Evolutionary conservation across 2,888 invertebrate species (phyloP).

Genomic region (Danaus chrysippus): DNA sequence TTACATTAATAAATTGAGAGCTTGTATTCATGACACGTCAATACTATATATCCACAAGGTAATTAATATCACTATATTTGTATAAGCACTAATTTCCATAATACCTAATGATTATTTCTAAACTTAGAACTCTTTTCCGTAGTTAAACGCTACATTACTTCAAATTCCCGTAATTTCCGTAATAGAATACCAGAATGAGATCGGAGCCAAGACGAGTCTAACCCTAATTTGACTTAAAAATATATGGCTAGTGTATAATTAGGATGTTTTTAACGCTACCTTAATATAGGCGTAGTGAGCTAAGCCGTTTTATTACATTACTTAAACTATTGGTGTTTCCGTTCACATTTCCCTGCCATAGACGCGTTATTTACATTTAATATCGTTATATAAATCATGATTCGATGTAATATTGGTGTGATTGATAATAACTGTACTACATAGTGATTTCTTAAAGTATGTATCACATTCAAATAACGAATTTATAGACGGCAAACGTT

Average conservation of each 20-base stretch:
- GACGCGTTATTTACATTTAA: background rate
- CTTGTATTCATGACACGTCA: too few species aligned
- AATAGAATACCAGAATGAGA: slow-evolving; percentile 8
- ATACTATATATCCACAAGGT: too few species aligned
- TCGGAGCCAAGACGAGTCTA: slow-evolving; percentile 5
- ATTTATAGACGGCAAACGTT: slow-evolving; percentile 28
- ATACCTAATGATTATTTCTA: background rate
- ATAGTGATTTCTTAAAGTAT: slow-evolving; percentile 2
- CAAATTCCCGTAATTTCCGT: background rate
- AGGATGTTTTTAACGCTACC: background rate
- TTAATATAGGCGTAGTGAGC: background rate
- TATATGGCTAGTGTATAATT: slow-evolving; percentile 20
- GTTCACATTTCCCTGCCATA: background rate
- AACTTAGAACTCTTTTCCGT: background rate
- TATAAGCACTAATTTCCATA: background rate
- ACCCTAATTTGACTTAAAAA: slow-evolving; percentile 18
- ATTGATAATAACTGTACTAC: background rate
- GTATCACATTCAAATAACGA: slow-evolving; percentile 23
- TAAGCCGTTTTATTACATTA: background rate
- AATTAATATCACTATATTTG: background rate
- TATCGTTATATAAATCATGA: background rate
- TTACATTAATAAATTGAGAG: too few species aligned
- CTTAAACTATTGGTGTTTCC: slow-evolving; percentile 7
- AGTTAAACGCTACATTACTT: background rate
- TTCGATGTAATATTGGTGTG: background rate